Percentiles rank a stretch among this genome's conserved stretches.
Conservation (phyloP, 1,140 invertebrate species). For the Aplysia californica region DNA sequence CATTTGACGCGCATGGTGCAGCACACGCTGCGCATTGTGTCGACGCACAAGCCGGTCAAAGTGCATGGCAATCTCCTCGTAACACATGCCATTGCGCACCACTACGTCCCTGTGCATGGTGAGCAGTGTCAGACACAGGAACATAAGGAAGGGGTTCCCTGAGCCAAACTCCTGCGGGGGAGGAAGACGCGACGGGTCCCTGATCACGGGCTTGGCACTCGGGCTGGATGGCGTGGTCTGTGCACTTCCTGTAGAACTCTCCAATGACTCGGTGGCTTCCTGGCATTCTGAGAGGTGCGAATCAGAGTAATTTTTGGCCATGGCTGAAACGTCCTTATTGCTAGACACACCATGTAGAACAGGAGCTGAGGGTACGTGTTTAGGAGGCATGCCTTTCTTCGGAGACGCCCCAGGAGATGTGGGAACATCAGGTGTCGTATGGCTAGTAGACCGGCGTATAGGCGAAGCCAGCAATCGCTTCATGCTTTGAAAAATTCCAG, state of each 20-base stretch:
- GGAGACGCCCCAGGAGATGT: constrained; percentile 1
- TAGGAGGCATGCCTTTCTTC: constrained; percentile 3
- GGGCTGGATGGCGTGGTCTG: too few species aligned
- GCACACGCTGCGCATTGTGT: constrained; percentile 90
- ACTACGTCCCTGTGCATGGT: constrained; percentile 92
- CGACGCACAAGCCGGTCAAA: constrained; percentile 97
- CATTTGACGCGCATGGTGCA: constrained; percentile 84
- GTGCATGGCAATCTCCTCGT: constrained; percentile 97
- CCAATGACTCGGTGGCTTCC: constrained; percentile 10
- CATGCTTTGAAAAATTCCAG: constrained; percentile 53
- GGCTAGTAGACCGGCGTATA: constrained; percentile 23
- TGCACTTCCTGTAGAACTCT: neutral
- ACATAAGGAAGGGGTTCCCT: constrained; percentile 97
- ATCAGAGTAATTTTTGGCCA: constrained; percentile 8
- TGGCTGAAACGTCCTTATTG: neutral
- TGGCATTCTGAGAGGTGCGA: constrained; percentile 17
- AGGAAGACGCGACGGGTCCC: constrained; percentile 72
- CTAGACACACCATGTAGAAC: neutral
- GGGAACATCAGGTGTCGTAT: neutral
- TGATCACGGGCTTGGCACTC: too few species aligned
- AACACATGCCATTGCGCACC: constrained; percentile 90
- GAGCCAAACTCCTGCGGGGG: constrained; percentile 88
- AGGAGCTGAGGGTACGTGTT: neutral
- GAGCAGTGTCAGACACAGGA: constrained; percentile 90
- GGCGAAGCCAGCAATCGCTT: constrained; percentile 50